Percentiles rank a stretch among this genome's conserved stretches.
Evolutionary conservation across 2,797 vertebrate species (phyloP).

Genomic region (Acrossocheilus wenchowensis): DNA sequence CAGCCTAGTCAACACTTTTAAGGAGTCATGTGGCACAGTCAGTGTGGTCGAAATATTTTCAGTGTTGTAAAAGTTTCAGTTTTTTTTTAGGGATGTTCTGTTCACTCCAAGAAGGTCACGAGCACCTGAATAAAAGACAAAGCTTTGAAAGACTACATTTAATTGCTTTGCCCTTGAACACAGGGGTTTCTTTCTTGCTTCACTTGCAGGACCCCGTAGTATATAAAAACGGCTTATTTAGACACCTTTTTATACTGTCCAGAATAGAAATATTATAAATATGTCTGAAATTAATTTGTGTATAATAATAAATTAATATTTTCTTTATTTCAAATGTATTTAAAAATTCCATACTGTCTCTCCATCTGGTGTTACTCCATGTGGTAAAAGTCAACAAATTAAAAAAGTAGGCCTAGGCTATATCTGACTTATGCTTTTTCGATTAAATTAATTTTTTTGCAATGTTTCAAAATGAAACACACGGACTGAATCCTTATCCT

Average conservation of each 20-base stretch:
- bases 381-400: neutral
- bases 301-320: neutral
- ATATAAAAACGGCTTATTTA: neutral
- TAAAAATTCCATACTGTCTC: neutral
- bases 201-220: neutral
- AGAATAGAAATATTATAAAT: neutral
- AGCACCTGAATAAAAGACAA: neutral
- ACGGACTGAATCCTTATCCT: neutral
- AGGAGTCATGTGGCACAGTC: constrained; percentile 50
- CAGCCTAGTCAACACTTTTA: constrained; percentile 68
- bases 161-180: neutral
- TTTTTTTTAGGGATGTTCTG: neutral
- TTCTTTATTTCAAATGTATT: neutral
- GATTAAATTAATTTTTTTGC: neutral
- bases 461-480: neutral
- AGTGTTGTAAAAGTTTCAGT: neutral
- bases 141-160: neutral
- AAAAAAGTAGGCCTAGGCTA: neutral
- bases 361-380: neutral
- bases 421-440: neutral
- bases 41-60: constrained; percentile 10
- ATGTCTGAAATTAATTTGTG: neutral
- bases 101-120: neutral
- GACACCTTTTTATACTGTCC: neutral
- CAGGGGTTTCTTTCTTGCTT: neutral